Conservation (phyloP, 2,113 vertebrate genomes). For the Capreolus pygargus region DNA sequence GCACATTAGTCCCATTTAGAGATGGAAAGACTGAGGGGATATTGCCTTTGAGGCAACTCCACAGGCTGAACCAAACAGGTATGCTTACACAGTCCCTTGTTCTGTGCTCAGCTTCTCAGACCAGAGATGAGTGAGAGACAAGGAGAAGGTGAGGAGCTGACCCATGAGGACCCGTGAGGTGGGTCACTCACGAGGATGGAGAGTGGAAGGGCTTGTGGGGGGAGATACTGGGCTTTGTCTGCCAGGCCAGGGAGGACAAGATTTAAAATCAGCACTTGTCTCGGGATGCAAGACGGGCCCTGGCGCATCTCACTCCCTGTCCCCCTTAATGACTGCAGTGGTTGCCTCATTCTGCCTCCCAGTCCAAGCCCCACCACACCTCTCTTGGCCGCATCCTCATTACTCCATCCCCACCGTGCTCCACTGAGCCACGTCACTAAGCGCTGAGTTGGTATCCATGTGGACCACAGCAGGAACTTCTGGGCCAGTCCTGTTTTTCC, state of each 20-base stretch:
- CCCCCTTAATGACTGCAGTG: not conserved
- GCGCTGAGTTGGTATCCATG: fast-evolving
- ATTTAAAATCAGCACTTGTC: not conserved
- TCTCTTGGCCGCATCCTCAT: too few species aligned
- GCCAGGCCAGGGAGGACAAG: not conserved
- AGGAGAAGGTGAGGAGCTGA: not conserved
- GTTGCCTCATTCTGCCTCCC: not conserved
- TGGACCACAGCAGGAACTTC: not conserved
- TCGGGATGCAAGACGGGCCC: fast-evolving
- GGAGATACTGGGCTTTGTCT: not conserved
- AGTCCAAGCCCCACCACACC: not conserved
- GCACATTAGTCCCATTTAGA: not conserved
- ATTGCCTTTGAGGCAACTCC: too few species aligned
- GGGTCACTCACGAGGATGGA: not conserved
- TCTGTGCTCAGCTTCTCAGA: not conserved
- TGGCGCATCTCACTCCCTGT: fast-evolving
- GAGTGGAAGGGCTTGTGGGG: not conserved
- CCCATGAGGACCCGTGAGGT: not conserved
- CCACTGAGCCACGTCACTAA: fast-evolving
- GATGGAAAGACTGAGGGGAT: not conserved
- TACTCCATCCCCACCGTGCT: fast-evolving
- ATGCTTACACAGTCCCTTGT: not conserved
- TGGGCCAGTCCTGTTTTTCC: not conserved
- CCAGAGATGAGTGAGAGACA: not conserved
- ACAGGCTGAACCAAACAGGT: not conserved